A percentile compares a stretch with the other conserved stretches of the same genome.
Evolutionary conservation across 2,113 vertebrate species (phyloP).

Genomic region (Odontophorus gujanensis): DNA sequence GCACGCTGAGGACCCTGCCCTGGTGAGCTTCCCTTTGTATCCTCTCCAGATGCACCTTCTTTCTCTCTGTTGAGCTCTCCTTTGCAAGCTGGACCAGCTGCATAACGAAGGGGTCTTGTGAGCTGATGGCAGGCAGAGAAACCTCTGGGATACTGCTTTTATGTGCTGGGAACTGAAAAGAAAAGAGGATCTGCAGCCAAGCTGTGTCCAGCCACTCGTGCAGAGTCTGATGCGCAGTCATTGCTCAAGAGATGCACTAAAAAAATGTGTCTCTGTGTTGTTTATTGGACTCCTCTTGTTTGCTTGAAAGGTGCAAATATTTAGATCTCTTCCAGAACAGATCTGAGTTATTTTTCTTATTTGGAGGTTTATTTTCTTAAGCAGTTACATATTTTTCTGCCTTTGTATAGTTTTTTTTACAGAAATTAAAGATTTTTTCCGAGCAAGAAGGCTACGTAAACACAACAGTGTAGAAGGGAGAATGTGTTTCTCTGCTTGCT

Average conservation of each 20-base stretch:
- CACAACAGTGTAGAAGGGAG: neutral
- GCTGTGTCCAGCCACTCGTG: neutral
- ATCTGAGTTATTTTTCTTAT: neutral
- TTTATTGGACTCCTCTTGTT: neutral
- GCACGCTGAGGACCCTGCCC: neutral
- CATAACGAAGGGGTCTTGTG: neutral
- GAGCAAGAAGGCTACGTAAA: neutral
- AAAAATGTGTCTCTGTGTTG: neutral
- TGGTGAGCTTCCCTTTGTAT: neutral
- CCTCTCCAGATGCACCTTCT: neutral
- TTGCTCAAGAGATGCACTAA: neutral
- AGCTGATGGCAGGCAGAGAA: neutral
- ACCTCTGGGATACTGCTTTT: neutral
- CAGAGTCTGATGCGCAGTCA: neutral
- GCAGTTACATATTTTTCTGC: neutral
- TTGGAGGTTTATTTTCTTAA: neutral
- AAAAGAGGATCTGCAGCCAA: neutral
- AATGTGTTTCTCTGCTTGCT: slow-evolving; percentile 14
- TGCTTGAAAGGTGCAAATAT: slow-evolving; percentile 1
- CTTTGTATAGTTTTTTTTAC: neutral
- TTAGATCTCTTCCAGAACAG: neutral
- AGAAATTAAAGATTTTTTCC: slow-evolving; percentile 15
- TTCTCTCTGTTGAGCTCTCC: neutral
- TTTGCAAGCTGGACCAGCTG: neutral
- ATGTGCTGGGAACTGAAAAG: neutral